Base-by-base conservation (phyloP, 2,797 vertebrate genomes). In the Rhinichthys osculus region DNA sequence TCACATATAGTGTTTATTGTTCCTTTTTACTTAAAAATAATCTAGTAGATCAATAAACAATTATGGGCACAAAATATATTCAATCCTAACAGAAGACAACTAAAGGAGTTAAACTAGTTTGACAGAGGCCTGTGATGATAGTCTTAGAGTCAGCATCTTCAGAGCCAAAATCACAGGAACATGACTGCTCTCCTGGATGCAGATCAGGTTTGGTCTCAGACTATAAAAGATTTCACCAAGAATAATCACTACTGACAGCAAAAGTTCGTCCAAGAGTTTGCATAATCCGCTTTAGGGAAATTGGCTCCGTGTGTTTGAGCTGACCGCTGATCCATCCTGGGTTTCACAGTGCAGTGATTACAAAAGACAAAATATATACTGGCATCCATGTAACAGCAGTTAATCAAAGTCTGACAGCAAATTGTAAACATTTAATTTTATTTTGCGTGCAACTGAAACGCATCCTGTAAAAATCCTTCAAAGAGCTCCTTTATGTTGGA, bases 241-340 rank as follows among this genome's bases (percentile, higher is more conserved):
- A 82, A 73, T 74, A 74, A 74, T 83, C 54, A 38, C 57, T 50
- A 73, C 81, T 50, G 81, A 83, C 71, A 83, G 81, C 59, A 4
- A 64, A 83, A 74, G 57, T 64, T 64, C 8, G 70, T 7, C 81
- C 83, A 89, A 88, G 40, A 83, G 54, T 81, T 5, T 30, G 52
- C 17, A 52, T 59, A 59, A 82, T 72, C 69, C 69, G 69, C 52
- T 82, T 72, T 59, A 82, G 52, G 52, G 69, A 82, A 82, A 82
- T 73, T 47, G 52, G 11, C 69, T 83, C 71, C 13, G 64, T 50
- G 71, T 83, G 67, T 71, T 70, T 59, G 19, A 44, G 44, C 7
- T 69, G 84, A 44, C 77, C 35, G 27, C 21, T 27, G 33, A 70
- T 72, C 38, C 27, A 72, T 59, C 57, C 67, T 8, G 67, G 66